Percentiles rank a stretch among this genome's conserved stretches.
Evolutionary conservation across 2,888 invertebrate genomes (phyloP).

Genomic region (Hymenopus coronatus): DNA sequence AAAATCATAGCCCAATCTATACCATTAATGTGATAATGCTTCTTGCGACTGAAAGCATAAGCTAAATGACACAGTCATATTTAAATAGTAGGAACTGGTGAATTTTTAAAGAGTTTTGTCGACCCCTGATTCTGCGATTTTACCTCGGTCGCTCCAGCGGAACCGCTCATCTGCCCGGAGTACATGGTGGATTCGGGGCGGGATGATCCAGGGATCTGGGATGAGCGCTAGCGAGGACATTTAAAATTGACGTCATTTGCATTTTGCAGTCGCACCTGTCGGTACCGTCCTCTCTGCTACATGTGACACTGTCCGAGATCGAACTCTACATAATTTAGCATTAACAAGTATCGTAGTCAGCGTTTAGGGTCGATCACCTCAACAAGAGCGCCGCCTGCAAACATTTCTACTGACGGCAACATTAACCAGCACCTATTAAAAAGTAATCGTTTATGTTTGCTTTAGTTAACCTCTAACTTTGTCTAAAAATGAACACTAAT

Average conservation of each 20-base stretch:
- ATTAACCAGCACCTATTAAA: neutral
- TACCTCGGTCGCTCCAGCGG: neutral
- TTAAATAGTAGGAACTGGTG: neutral
- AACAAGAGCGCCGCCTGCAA: neutral
- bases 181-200: neutral
- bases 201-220: neutral
- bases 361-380: neutral
- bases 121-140: neutral
- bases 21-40: no score
- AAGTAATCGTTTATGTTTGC: neutral
- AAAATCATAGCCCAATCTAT: no score
- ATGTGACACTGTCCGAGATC: neutral
- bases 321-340: neutral
- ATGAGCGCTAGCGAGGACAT: neutral
- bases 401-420: neutral
- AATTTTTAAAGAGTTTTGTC: neutral
- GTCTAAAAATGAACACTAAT: neutral
- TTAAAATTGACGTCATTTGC: neutral
- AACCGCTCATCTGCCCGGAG: no score
- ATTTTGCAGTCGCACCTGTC: neutral
- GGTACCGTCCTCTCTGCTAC: neutral
- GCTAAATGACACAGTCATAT: no score
- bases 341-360: neutral
- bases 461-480: neutral
- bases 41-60: no score